Evolutionary conservation across 2,113 vertebrate species (phyloP).

Genomic region (Podocnemis expansa): DNA sequence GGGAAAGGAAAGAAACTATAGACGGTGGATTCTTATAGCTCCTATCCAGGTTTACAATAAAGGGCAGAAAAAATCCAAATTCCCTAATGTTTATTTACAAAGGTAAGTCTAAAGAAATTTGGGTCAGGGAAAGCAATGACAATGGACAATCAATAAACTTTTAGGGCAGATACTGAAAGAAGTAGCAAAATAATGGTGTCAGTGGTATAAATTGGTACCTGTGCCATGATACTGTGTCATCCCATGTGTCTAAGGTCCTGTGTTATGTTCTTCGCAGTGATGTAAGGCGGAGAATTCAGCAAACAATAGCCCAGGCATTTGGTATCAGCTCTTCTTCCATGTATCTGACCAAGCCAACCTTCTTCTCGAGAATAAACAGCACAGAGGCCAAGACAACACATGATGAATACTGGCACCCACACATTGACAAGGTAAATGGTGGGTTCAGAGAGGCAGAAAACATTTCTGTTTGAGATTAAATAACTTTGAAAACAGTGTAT

Average conservation of each 20-base stretch:
- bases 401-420: slow-evolving; percentile 97
- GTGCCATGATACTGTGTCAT: background rate
- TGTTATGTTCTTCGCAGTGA: slow-evolving; percentile 68
- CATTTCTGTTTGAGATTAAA: background rate
- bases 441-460: background rate
- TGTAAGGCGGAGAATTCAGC: slow-evolving; percentile 87
- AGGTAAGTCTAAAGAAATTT: background rate
- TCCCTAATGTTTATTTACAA: background rate
- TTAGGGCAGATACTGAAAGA: background rate
- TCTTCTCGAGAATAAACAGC: slow-evolving; percentile 97
- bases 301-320: slow-evolving; percentile 84
- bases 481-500: background rate
- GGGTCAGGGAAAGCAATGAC: background rate
- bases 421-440: slow-evolving; percentile 90
- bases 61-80: background rate
- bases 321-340: slow-evolving; percentile 81
- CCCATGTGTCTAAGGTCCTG: background rate
- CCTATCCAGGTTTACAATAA: background rate
- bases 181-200: background rate
- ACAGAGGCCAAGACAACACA: slow-evolving; percentile 88
- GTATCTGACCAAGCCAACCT: slow-evolving; percentile 95
- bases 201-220: background rate
- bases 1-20: background rate
- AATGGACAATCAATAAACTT: background rate
- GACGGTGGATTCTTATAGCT: background rate